These are phyloP conservation scores for Pollachius pollachius DNA, from an alignment of 2,113 vertebrate species.

Conservation along the genomic window DNA sequence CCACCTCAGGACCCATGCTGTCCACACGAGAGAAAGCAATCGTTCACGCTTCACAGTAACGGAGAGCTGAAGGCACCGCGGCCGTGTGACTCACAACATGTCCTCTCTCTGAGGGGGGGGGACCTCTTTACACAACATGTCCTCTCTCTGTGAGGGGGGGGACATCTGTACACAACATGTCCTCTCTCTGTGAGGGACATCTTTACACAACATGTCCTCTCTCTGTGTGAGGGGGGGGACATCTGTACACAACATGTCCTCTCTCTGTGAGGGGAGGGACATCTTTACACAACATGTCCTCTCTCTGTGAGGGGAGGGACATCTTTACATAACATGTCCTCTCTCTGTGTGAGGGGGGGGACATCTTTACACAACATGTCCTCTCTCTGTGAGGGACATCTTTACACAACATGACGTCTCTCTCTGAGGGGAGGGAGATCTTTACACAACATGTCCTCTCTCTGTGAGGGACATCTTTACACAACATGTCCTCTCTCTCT, in stretches of 20 bases:
- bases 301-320: neutral
- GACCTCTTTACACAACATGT: too few relatives aligned
- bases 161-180: neutral
- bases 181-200: neutral
- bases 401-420: too few relatives aligned
- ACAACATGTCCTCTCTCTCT: neutral
- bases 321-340: neutral
- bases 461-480: too few relatives aligned
- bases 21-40: neutral
- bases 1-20: slow-evolving; percentile 60
- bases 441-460: too few relatives aligned
- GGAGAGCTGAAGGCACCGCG: slow-evolving; percentile 50
- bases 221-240: neutral
- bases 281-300: neutral
- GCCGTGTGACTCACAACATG: too few relatives aligned
- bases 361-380: neutral
- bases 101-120: too few relatives aligned
- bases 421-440: too few relatives aligned
- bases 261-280: neutral
- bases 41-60: slow-evolving; percentile 1
- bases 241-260: neutral
- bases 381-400: too few relatives aligned
- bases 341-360: neutral
- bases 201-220: neutral
- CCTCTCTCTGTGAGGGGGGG: neutral